Percentiles rank a stretch among this genome's conserved stretches.
Evolutionary conservation across 2,113 vertebrate species (phyloP).

Genomic region (Entosphenus tridentatus): DNA sequence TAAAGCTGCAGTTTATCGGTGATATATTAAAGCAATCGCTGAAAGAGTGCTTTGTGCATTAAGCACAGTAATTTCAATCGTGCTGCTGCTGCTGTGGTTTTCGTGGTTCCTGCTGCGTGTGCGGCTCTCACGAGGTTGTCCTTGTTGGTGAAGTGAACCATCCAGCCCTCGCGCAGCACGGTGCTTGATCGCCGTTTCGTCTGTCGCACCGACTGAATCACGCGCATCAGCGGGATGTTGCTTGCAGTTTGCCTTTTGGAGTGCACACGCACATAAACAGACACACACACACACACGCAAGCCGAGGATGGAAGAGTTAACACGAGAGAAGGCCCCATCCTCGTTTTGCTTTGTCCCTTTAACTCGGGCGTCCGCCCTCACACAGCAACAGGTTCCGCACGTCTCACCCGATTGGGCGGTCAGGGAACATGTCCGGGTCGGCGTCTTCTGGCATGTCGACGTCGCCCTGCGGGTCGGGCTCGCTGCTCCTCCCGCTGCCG

Average conservation of each 20-base stretch:
- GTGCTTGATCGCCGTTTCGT: conserved; percentile 54
- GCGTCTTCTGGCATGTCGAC: conserved; percentile 26
- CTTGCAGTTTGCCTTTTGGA: conserved; percentile 9
- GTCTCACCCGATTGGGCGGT: neutral
- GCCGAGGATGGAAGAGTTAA: neutral
- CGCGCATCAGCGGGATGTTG: conserved; percentile 58
- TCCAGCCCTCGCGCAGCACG: conserved; percentile 50
- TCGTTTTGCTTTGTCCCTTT: conserved; percentile 31
- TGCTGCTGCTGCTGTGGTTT: too few relatives aligned
- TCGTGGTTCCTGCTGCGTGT: too few relatives aligned
- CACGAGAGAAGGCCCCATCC: conserved; percentile 9
- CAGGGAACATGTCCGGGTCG: conserved; percentile 19
- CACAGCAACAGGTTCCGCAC: neutral
- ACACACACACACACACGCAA: neutral
- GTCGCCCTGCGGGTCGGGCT: conserved; percentile 44
- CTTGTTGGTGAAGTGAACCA: conserved; percentile 64
- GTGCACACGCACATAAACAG: neutral
- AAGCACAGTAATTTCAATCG: too few relatives aligned
- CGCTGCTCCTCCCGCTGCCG: conserved; percentile 36
- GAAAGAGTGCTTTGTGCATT: too few relatives aligned
- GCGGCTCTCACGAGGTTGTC: conserved; percentile 40
- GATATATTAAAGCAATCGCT: too few relatives aligned
- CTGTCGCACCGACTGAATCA: conserved; percentile 61
- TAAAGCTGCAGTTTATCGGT: too few relatives aligned
- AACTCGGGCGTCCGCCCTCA: neutral